Evolutionary conservation across 2,888 invertebrate genomes (phyloP).

Genomic region (Helobdella robusta): DNA sequence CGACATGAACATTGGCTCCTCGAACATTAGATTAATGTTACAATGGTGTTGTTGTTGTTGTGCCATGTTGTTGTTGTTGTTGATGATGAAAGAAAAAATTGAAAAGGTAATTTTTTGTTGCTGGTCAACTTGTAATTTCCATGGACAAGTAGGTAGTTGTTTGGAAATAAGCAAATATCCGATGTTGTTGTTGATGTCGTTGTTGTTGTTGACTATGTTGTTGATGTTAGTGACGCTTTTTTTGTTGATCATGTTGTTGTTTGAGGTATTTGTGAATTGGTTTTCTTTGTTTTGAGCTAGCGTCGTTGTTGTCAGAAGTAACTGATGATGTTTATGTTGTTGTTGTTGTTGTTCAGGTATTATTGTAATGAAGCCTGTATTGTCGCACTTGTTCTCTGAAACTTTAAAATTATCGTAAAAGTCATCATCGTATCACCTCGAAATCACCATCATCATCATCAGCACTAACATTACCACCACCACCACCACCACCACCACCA

Average conservation of each 20-base stretch:
- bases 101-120: constrained; percentile 15
- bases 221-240: background rate
- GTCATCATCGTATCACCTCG: too few species aligned
- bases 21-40: constrained; percentile 4
- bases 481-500: background rate
- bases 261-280: background rate
- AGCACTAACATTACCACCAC: too few species aligned
- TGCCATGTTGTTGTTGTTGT: background rate
- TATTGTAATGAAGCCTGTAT: background rate
- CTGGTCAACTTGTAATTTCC: constrained; percentile 16
- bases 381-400: background rate
- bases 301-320: background rate
- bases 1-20: constrained; percentile 4
- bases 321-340: background rate
- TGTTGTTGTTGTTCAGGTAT: background rate
- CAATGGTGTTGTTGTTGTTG: background rate
- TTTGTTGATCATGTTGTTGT: background rate
- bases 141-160: constrained; percentile 16
- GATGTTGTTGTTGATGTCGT: constrained; percentile 9
- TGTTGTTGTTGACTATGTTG: too few species aligned
- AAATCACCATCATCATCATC: too few species aligned
- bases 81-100: constrained; percentile 1
- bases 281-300: background rate
- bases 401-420: too few species aligned
- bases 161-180: background rate